Conservation (phyloP, 2,113 vertebrate genomes). For the Chlorodrepanis virens region DNA sequence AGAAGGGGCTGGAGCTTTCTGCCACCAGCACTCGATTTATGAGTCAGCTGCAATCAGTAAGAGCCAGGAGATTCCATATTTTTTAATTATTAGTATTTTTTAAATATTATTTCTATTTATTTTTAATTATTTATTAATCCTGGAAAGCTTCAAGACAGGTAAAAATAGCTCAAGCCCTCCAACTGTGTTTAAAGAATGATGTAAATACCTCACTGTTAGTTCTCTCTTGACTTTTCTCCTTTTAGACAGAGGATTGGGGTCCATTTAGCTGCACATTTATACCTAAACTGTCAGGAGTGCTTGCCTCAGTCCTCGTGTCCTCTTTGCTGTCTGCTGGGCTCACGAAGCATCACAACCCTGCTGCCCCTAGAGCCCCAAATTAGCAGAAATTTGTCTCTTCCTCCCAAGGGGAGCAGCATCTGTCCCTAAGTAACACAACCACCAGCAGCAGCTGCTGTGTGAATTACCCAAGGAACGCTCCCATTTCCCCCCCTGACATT, state of each 20-base stretch:
- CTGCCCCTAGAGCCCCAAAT: not conserved
- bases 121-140: not conserved
- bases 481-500: not conserved
- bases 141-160: not conserved
- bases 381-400: not conserved
- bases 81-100: not conserved
- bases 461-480: not conserved
- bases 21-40: not conserved
- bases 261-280: not conserved
- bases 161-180: not conserved
- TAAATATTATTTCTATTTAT: too few species aligned
- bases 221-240: not conserved
- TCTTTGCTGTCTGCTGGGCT: not conserved
- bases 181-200: not conserved
- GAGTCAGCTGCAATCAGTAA: not conserved
- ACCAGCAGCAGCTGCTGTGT: conserved; percentile 13
- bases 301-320: not conserved
- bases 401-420: not conserved
- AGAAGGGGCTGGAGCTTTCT: not conserved
- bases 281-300: not conserved
- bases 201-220: not conserved
- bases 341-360: not conserved
- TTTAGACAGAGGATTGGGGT: not conserved
- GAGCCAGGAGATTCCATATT: not conserved
- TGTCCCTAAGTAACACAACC: not conserved